These are phyloP conservation scores for Coecobrya sp. DNA, from an alignment of 2,888 invertebrate genomes.

Conservation along the genomic window DNA sequence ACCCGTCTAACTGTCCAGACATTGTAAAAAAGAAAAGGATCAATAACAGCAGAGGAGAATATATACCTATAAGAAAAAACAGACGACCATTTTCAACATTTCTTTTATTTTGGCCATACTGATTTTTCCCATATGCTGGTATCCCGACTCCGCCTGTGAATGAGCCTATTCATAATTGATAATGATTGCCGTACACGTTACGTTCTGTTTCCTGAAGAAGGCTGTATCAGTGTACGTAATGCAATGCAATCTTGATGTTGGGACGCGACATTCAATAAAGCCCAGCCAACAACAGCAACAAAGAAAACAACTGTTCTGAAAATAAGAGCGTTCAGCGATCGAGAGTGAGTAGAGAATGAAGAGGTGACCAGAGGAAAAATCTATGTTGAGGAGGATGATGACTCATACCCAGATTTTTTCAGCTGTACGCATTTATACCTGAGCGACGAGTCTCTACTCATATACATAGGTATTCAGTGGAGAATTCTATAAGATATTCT, in stretches of 20 bases:
- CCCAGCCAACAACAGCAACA: neutral
- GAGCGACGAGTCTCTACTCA: neutral
- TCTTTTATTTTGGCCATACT: neutral
- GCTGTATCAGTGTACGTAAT: neutral
- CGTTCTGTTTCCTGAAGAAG: slow-evolving; percentile 45
- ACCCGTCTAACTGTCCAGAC: slow-evolving; percentile 31
- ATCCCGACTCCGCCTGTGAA: slow-evolving; percentile 13
- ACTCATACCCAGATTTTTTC: slow-evolving; percentile 35
- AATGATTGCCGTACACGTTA: neutral
- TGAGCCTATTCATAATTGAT: slow-evolving; percentile 57
- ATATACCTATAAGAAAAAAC: neutral
- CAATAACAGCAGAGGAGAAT: slow-evolving; percentile 23
- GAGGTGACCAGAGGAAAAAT: neutral
- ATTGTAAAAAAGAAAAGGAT: neutral
- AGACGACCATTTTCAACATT: neutral
- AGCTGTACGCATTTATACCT: slow-evolving; percentile 3
- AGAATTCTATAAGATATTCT: no score
- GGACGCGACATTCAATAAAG: slow-evolving; percentile 26
- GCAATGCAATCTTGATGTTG: neutral
- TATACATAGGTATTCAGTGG: neutral
- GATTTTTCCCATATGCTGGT: slow-evolving; percentile 41
- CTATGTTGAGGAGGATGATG: slow-evolving; percentile 30
- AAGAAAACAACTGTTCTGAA: slow-evolving; percentile 33
- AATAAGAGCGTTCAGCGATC: neutral
- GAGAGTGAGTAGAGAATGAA: neutral